Percentiles rank a stretch among this genome's conserved stretches.
phyloP scores from a whole-genome alignment of 2,113 vertebrate species.

The Tragelaphus strepsiceros region DNA sequence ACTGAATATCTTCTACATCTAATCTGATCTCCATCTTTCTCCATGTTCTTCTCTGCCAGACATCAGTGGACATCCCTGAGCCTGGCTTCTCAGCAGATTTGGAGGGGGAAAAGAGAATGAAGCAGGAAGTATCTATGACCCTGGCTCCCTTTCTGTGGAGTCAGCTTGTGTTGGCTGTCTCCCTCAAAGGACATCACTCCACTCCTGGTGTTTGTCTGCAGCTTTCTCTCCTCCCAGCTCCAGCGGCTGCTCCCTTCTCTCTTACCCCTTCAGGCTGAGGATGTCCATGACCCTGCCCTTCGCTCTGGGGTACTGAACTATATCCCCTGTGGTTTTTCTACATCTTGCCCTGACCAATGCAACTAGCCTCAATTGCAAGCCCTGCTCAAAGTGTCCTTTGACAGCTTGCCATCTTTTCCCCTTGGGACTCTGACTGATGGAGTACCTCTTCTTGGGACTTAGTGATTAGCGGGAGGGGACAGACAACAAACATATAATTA shows the following conservation, averaged over 20 bases:
- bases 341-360: not conserved
- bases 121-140: not conserved
- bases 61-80: not conserved
- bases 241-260: not conserved
- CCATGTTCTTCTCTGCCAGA: not conserved
- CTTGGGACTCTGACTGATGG: not conserved
- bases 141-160: not conserved
- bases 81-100: not conserved
- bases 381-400: not conserved
- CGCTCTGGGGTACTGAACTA: not conserved
- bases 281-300: not conserved
- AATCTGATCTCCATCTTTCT: not conserved
- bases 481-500: not conserved
- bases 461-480: not conserved
- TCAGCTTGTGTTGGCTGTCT: not conserved
- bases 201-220: not conserved
- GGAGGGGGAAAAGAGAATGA: not conserved
- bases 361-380: not conserved
- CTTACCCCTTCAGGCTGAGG: not conserved
- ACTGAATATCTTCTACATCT: not conserved
- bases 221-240: not conserved
- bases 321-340: not conserved
- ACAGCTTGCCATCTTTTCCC: not conserved
- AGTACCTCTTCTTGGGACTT: not conserved
- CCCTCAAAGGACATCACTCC: not conserved